Evolutionary conservation across 30 jellyfish, hydroid and myxozoan genomes (phyloP).

Genomic region (Aurelia sp.): DNA sequence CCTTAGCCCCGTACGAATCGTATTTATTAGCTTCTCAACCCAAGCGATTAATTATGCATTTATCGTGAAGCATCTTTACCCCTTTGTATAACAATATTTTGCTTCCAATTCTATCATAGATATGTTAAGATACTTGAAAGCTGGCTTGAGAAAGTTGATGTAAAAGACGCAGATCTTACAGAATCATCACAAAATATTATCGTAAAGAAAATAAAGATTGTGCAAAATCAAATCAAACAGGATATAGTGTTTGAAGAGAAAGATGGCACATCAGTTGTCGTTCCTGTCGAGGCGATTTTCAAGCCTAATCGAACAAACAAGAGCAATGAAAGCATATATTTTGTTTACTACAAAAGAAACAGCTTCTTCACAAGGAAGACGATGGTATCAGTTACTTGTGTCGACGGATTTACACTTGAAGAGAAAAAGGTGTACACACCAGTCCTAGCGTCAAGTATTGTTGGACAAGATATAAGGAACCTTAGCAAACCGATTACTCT

Average conservation of each 20-base stretch:
- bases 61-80: no score
- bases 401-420: slow-evolving; percentile 84
- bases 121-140: slow-evolving; percentile 91
- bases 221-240: slow-evolving; percentile 60
- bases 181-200: slow-evolving; percentile 80
- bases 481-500: slow-evolving; percentile 86
- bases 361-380: slow-evolving; percentile 75
- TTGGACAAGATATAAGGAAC: slow-evolving; percentile 81
- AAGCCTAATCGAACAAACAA: slow-evolving; percentile 21
- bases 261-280: slow-evolving; percentile 62
- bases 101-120: slow-evolving; percentile 32
- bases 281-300: slow-evolving; percentile 68
- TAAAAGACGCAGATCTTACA: slow-evolving; percentile 59
- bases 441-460: slow-evolving; percentile 91
- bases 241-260: slow-evolving; percentile 84
- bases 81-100: no score
- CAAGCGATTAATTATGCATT: no score
- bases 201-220: slow-evolving; percentile 76
- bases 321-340: slow-evolving; percentile 76
- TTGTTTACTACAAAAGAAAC: slow-evolving; percentile 93
- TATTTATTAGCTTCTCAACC: no score
- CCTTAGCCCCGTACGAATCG: no score
- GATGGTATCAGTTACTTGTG: slow-evolving; percentile 67
- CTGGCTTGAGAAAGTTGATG: slow-evolving; percentile 90
- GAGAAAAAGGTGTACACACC: slow-evolving; percentile 81